Percentiles rank a stretch among this genome's conserved stretches.
Evolutionary conservation across 37 sponge, comb jelly and placozoan genomes (phyloP).

Genomic region (Ianthella basta): DNA sequence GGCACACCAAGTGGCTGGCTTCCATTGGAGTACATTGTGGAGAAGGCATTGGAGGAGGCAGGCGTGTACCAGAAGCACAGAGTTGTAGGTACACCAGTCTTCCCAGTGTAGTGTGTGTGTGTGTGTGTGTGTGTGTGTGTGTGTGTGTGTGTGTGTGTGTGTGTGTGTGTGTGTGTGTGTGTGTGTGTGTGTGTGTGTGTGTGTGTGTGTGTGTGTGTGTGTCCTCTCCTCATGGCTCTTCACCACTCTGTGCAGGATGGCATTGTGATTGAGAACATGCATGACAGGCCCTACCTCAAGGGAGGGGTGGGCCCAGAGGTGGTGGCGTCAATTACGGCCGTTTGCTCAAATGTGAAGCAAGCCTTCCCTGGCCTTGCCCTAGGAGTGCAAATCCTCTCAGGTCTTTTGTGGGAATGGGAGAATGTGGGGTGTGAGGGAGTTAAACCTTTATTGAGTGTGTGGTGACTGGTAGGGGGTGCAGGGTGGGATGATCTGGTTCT

Average conservation of each 20-base stretch:
- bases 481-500: too few species aligned
- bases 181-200: conserved; percentile 21
- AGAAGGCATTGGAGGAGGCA: conserved; percentile 61
- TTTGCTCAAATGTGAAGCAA: conserved; percentile 59
- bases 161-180: too few species aligned
- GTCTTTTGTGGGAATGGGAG: conserved; percentile 11
- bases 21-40: conserved; percentile 44
- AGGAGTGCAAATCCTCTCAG: conserved; percentile 84
- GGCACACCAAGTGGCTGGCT: conserved; percentile 64
- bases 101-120: not conserved
- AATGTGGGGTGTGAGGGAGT: not conserved
- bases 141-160: too few species aligned
- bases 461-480: not conserved
- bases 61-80: conserved; percentile 55
- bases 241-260: conserved; percentile 79
- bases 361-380: conserved; percentile 32
- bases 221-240: too few species aligned
- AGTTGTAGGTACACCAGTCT: conserved; percentile 41
- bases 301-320: conserved; percentile 69
- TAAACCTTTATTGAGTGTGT: not conserved
- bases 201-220: conserved; percentile 36
- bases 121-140: conserved; percentile 14
- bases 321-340: conserved; percentile 71
- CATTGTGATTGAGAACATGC: conserved; percentile 94
- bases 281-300: conserved; percentile 83